A percentile compares a stretch with the other conserved stretches of the same genome.
Conservation (phyloP, 2,797 vertebrate species). For the Neosilurus mollespiculum region DNA sequence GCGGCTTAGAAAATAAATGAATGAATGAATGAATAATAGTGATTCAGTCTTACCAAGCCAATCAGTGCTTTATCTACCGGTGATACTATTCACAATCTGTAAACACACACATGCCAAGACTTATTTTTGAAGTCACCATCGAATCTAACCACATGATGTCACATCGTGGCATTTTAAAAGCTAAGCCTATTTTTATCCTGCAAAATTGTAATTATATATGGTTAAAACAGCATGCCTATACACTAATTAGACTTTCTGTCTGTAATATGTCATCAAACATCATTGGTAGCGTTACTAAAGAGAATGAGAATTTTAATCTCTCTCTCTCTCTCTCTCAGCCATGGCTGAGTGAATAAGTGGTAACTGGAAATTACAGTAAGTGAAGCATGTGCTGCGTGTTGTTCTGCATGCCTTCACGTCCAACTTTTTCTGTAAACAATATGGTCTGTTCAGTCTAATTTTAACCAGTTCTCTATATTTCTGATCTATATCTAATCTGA, state of each 20-base stretch:
- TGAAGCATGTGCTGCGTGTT: neutral
- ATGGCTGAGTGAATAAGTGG: neutral
- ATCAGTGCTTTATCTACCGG: too few species aligned
- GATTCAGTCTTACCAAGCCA: neutral
- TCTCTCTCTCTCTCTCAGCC: neutral
- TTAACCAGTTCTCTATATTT: neutral
- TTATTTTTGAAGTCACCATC: neutral
- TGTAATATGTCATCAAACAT: slow-evolving; percentile 29
- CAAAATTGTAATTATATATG: slow-evolving; percentile 18
- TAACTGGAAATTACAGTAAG: neutral
- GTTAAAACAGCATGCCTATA: neutral
- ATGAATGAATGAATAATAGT: too few species aligned
- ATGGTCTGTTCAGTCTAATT: neutral
- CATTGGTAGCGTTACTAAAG: neutral
- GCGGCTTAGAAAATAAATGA: too few species aligned
- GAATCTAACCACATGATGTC: slow-evolving; percentile 9
- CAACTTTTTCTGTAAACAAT: neutral
- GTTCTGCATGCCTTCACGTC: neutral
- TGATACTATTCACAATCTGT: neutral
- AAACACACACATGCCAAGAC: neutral
- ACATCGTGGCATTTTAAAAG: neutral
- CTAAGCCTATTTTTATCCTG: slow-evolving; percentile 23
- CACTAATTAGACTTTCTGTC: slow-evolving; percentile 31
- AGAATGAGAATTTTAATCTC: neutral
- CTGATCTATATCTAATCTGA: too few species aligned